Conservation (phyloP, 1,140 invertebrate genomes). For the Lanistes nyassanus region DNA sequence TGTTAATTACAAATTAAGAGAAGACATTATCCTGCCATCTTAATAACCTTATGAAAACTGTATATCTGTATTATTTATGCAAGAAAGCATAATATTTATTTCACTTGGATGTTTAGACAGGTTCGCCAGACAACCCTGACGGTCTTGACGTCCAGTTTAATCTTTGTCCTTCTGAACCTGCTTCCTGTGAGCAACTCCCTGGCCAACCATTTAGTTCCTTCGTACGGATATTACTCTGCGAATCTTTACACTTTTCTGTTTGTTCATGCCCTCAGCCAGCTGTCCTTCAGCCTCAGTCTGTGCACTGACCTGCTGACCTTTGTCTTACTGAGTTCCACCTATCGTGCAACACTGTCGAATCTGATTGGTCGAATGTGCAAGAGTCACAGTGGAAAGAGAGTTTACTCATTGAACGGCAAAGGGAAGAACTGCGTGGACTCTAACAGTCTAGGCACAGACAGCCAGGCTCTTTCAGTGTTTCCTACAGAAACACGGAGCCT, state of each 20-base stretch:
- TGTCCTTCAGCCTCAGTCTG: not conserved
- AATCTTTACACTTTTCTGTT: no score
- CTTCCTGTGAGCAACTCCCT: not conserved
- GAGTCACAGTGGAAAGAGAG: no score
- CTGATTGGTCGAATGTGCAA: not conserved
- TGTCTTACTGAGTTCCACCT: not conserved
- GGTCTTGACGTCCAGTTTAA: not conserved
- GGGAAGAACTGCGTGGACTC: no score
- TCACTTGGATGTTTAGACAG: not conserved
- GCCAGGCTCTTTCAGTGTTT: no score
- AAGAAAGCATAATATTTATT: no score
- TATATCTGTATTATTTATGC: no score
- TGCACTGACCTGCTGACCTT: slow-evolving; percentile 3
- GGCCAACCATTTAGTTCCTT: not conserved
- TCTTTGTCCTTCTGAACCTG: not conserved
- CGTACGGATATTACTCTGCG: not conserved
- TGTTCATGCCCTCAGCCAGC: not conserved
- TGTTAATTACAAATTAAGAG: no score
- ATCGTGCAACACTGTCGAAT: not conserved
- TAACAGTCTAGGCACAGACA: no score
- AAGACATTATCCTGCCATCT: no score
- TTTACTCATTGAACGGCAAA: no score
- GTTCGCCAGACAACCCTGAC: not conserved
- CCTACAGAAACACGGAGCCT: no score
- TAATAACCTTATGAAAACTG: no score